Evolutionary conservation across 2,888 invertebrate species (phyloP).

Genomic region (Scotopteryx bipunctaria): DNA sequence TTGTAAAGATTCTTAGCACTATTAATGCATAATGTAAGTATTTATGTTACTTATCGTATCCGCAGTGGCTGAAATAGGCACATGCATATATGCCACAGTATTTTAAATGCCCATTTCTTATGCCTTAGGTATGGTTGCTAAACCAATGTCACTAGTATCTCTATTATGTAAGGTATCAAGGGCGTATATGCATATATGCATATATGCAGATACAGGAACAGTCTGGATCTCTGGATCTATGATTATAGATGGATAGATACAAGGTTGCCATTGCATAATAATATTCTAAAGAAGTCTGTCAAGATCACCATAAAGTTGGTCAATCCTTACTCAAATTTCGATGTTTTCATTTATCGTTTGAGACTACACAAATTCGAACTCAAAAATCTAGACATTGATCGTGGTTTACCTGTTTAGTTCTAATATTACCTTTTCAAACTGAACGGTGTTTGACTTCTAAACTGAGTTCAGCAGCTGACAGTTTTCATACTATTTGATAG

Average conservation of each 20-base stretch:
- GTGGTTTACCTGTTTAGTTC: too few relatives aligned
- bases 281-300: background rate
- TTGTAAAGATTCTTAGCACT: too few relatives aligned
- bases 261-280: background rate
- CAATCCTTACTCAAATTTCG: too few relatives aligned
- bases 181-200: slow-evolving; percentile 47
- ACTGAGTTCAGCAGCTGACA: too few relatives aligned
- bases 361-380: too few relatives aligned
- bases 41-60: slow-evolving; percentile 34
- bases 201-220: slow-evolving; percentile 53
- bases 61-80: slow-evolving; percentile 30
- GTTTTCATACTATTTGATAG: too few relatives aligned
- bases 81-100: slow-evolving; percentile 43
- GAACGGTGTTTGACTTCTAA: too few relatives aligned
- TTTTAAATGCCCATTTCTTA: slow-evolving; percentile 52
- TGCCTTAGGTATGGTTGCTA: slow-evolving; percentile 48
- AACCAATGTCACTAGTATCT: slow-evolving; percentile 48
- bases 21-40: background rate
- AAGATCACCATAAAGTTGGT: too few relatives aligned
- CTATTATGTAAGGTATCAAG: slow-evolving; percentile 40
- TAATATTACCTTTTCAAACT: too few relatives aligned
- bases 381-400: too few relatives aligned
- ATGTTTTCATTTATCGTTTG: too few relatives aligned
- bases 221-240: slow-evolving; percentile 48
- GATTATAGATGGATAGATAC: background rate